Evolutionary conservation across 2,888 invertebrate genomes (phyloP).

Genomic region (Lasius platythorax): DNA sequence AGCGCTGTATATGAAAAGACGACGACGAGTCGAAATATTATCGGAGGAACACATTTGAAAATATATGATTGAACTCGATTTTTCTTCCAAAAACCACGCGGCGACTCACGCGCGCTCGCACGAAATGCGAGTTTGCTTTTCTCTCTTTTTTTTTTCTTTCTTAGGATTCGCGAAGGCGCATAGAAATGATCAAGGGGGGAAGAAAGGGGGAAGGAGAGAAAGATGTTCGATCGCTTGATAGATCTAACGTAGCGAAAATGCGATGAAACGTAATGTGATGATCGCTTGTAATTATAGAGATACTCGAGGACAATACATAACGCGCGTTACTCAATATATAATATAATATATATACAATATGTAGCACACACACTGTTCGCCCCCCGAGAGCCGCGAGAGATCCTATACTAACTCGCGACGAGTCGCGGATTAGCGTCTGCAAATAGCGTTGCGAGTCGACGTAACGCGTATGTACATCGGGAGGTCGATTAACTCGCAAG

Average conservation of each 20-base stretch:
- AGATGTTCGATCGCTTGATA: conserved; percentile 63
- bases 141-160: conserved; percentile 42
- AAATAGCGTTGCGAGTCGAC: conserved; percentile 5
- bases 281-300: conserved; percentile 77
- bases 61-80: conserved; percentile 18
- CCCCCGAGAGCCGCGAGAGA: conserved; percentile 79
- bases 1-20: neutral
- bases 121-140: neutral
- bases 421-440: neutral
- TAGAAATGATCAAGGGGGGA: conserved; percentile 76
- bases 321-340: conserved; percentile 77
- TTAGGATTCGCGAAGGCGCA: conserved; percentile 74
- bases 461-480: conserved; percentile 29
- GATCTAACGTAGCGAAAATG: conserved; percentile 65
- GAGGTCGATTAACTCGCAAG: conserved; percentile 25
- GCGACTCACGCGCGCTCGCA: conserved; percentile 63
- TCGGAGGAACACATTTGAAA: conserved; percentile 27
- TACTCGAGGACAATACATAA: conserved; percentile 9
- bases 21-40: conserved; percentile 13
- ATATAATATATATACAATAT: conserved; percentile 82
- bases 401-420: conserved; percentile 53
- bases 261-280: conserved; percentile 67
- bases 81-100: conserved; percentile 61
- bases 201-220: neutral
- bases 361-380: conserved; percentile 76